A percentile compares a stretch with the other conserved stretches of the same genome.
Conservation (phyloP, 2,113 vertebrate genomes). For the Dicentrarchus labrax region DNA sequence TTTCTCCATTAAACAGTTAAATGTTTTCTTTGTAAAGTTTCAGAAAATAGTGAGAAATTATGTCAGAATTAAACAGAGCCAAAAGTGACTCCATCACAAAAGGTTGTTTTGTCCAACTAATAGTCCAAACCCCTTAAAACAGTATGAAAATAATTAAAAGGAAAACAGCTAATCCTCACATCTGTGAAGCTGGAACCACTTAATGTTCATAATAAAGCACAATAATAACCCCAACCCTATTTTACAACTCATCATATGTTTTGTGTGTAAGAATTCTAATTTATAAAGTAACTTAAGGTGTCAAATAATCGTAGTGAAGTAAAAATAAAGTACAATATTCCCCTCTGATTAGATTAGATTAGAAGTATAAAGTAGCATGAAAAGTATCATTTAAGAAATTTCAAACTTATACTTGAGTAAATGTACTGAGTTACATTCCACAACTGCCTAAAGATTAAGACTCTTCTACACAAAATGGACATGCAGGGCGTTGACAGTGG, state of each 20-base stretch:
- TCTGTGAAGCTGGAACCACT: not conserved
- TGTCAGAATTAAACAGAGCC: too few relatives aligned
- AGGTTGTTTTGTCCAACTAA: too few relatives aligned
- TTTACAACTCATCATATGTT: not conserved
- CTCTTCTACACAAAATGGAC: not conserved
- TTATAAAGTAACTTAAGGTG: not conserved
- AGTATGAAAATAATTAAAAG: too few relatives aligned
- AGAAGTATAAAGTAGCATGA: not conserved
- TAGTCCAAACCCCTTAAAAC: too few relatives aligned
- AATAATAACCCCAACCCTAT: too few relatives aligned
- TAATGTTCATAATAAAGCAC: not conserved
- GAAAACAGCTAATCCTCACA: not conserved
- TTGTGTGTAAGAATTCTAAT: not conserved
- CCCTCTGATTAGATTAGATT: not conserved
- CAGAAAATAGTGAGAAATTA: too few relatives aligned
- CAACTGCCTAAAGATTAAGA: not conserved
- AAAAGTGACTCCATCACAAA: too few relatives aligned
- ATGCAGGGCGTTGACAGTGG: not conserved
- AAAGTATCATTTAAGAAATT: too few relatives aligned
- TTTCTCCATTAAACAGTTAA: not conserved
- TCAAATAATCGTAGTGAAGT: not conserved
- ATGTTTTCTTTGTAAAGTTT: too few relatives aligned
- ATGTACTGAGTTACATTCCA: not conserved
- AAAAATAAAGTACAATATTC: not conserved
- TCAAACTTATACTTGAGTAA: too few relatives aligned